Percentiles rank a stretch among this genome's conserved stretches.
phyloP scores from a whole-genome alignment of 2,888 invertebrate species.

The Drosophila paranaensis region DNA sequence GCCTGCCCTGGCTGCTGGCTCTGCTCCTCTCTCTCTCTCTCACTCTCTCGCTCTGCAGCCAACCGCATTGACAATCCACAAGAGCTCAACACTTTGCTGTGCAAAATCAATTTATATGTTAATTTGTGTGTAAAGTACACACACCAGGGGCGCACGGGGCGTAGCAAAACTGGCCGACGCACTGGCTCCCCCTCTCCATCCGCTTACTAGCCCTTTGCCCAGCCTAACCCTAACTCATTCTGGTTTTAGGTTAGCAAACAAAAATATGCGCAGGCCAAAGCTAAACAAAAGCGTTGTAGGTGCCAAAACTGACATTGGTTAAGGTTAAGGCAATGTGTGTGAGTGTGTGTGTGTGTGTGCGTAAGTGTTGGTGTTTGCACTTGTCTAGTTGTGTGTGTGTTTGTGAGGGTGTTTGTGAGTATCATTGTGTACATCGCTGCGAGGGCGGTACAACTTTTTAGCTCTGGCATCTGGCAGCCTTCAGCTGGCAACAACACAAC shows the following conservation, averaged over 20 bases:
- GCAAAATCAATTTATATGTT: slow-evolving; percentile 80
- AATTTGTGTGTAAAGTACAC: slow-evolving; percentile 68
- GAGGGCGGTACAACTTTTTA: slow-evolving; percentile 55
- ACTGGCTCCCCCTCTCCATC: neutral
- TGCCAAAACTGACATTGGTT: slow-evolving; percentile 73
- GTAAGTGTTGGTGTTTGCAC: slow-evolving; percentile 12
- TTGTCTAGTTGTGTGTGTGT: slow-evolving; percentile 8
- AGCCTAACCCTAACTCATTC: neutral
- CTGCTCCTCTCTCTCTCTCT: slow-evolving; percentile 2
- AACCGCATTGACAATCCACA: slow-evolving; percentile 56
- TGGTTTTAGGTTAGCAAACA: slow-evolving; percentile 42
- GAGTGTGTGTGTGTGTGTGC: neutral
- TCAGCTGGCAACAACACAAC: slow-evolving; percentile 59
- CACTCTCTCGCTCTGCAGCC: neutral
- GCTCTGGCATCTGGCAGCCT: slow-evolving; percentile 62
- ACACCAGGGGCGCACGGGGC: slow-evolving; percentile 22
- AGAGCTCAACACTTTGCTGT: slow-evolving; percentile 63
- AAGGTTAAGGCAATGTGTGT: slow-evolving; percentile 49
- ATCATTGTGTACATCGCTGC: slow-evolving; percentile 32
- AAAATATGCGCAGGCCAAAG: slow-evolving; percentile 57
- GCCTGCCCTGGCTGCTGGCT: neutral
- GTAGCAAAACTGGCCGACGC: slow-evolving; percentile 45
- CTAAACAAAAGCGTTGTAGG: slow-evolving; percentile 53
- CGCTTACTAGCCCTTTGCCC: neutral
- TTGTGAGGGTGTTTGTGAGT: neutral